A percentile compares a stretch with the other conserved stretches of the same genome.
These are phyloP conservation scores for Actinia equina DNA, from an alignment of 64 coral and sea anemone genomes.

Conservation along the genomic window DNA sequence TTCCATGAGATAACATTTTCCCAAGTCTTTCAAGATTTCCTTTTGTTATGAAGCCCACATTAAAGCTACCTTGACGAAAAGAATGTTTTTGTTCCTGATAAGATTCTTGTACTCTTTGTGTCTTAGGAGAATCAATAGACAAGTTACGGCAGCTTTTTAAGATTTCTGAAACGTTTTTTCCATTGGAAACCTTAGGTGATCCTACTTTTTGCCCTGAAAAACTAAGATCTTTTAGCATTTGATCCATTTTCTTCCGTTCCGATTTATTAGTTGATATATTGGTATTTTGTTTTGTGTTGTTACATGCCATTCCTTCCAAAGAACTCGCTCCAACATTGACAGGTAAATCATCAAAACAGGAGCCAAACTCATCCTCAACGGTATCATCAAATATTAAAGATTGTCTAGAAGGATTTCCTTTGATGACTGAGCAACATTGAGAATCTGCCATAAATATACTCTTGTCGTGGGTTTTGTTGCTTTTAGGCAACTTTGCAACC, in stretches of 20 bases:
- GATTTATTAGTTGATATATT: neutral
- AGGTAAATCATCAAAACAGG: neutral
- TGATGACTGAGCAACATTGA: neutral
- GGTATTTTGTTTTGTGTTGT: neutral
- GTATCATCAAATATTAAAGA: neutral
- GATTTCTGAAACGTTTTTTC: neutral
- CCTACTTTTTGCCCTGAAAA: neutral
- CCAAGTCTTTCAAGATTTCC: constrained; percentile 2
- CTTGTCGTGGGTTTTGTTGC: neutral
- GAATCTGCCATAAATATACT: neutral
- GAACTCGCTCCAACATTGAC: neutral
- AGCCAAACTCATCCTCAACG: constrained; percentile 12
- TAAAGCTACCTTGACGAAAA: neutral
- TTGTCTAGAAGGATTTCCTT: neutral
- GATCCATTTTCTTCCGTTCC: neutral
- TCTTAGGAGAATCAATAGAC: neutral
- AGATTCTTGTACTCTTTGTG: neutral
- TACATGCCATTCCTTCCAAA: neutral
- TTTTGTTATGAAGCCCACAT: neutral
- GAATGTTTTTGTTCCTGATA: neutral
- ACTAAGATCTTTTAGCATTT: neutral
- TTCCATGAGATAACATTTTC: constrained; percentile 41
- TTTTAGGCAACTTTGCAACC: neutral
- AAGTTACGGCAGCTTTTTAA: constrained; percentile 1
- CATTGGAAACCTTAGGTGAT: neutral